Base-by-base conservation (phyloP, 1,140 invertebrate species). In the Frieseomelitta varia region DNA sequence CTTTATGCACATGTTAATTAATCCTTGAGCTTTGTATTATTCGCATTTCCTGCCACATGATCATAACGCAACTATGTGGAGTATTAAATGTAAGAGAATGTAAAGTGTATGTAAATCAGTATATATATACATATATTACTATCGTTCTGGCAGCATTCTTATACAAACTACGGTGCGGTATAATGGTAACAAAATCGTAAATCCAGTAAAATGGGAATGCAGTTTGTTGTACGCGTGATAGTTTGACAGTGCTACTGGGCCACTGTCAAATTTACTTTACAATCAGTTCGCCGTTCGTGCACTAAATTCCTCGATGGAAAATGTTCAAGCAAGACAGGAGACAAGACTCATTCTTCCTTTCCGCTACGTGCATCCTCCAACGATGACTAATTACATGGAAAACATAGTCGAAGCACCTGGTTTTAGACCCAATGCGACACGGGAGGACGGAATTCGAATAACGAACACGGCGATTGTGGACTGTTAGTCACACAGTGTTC, bases 321-420 rank as follows among this genome's bases (percentile, higher is more conserved):
- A 53, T 19, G 55, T 53, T 15, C 73, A 8, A 8, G 39, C 39
- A 47, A 47, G 39, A 47, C 39, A 47, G 39, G 39, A 47, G 39
- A 47, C 39, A 47, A 47, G 24, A 51, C 15, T 65, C 12, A 47
- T 8, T 11, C n/a, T 11, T 12, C 47, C 65, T 2, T 8, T 19
- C 55, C 15, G 53, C 4, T n/a, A 30, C 63, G 2, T 15, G 67
- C 11, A 21, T 19, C 15, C 27, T 8, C 24, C 12, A 24, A 73
- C 79, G 84, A 91, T 89, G 87, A 91, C 87, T 91, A 91, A 90
- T 88, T 91, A 84, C 79, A 24, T 91, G 83, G 58, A 67, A 84
- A 83, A 87, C 78, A 53, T n/a, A 15, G 24, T 47, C 65, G 75
- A 73, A 79, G 87, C 91, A 91, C 86, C 88, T 90, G 85, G 89